Percentiles rank a stretch among this genome's conserved stretches.
These are phyloP conservation scores for Lateolabrax maculatus DNA, from an alignment of 2,797 vertebrate genomes.

Conservation along the genomic window DNA sequence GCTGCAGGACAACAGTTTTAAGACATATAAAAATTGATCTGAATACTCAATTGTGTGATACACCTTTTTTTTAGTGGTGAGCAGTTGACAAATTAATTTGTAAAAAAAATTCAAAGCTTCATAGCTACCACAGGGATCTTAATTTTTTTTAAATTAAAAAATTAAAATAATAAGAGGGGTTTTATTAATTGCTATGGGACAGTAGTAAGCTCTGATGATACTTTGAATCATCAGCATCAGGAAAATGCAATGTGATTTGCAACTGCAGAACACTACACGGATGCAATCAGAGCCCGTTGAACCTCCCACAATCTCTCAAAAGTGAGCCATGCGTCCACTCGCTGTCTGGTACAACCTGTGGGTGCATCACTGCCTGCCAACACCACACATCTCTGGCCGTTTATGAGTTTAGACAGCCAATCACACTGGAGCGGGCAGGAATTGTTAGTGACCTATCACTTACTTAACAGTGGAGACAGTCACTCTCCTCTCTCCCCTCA, in stretches of 20 bases:
- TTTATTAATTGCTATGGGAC: no score
- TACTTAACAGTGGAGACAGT: slow-evolving; percentile 9
- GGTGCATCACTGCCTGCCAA: neutral
- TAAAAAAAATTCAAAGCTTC: neutral
- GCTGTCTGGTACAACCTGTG: neutral
- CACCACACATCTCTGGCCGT: slow-evolving; percentile 4
- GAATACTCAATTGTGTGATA: no score
- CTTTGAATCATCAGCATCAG: neutral
- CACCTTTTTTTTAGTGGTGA: no score
- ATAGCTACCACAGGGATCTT: neutral
- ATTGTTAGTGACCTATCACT: slow-evolving; percentile 22
- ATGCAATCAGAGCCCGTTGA: slow-evolving; percentile 30
- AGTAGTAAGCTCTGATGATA: neutral
- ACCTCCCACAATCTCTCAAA: neutral
- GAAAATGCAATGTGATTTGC: slow-evolving; percentile 1
- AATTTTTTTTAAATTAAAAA: neutral
- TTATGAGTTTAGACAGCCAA: slow-evolving; percentile 29
- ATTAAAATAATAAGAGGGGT: neutral
- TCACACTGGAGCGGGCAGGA: slow-evolving; percentile 14
- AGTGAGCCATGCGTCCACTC: neutral
- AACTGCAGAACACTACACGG: slow-evolving; percentile 18
- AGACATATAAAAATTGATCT: no score
- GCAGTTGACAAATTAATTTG: neutral
- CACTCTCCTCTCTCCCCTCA: neutral
- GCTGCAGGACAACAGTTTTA: no score